These are phyloP conservation scores for Geophilus truncorum DNA, from an alignment of 2,888 invertebrate genomes.

Conservation along the genomic window DNA sequence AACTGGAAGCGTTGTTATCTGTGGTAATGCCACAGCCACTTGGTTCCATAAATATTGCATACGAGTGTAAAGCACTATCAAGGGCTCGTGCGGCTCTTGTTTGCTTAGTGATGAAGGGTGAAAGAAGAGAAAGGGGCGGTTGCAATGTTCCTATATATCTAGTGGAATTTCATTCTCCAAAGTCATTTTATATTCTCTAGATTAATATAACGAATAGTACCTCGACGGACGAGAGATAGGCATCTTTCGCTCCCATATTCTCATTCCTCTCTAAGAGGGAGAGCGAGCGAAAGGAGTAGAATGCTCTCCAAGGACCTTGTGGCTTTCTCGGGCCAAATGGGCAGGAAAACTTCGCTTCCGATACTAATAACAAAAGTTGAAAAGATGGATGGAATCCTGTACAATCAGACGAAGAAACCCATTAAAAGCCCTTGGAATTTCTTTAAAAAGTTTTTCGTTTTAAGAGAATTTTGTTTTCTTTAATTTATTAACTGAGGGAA, in stretches of 20 bases:
- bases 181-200: slow-evolving; percentile 27
- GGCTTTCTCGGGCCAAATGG: slow-evolving; percentile 27
- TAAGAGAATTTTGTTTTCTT: not conserved
- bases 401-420: slow-evolving; percentile 8
- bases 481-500: not conserved
- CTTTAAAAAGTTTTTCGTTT: not conserved
- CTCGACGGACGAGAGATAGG: slow-evolving; percentile 25
- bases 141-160: slow-evolving; percentile 18
- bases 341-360: slow-evolving; percentile 27
- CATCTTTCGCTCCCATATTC: not conserved
- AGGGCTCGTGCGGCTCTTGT: slow-evolving; percentile 15
- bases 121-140: slow-evolving; percentile 27
- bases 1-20: slow-evolving; percentile 4
- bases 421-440: not conserved
- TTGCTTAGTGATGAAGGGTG: slow-evolving; percentile 27
- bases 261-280: not conserved
- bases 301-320: slow-evolving; percentile 22
- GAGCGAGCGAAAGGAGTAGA: slow-evolving; percentile 13
- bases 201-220: slow-evolving; percentile 27
- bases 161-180: slow-evolving; percentile 18
- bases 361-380: slow-evolving; percentile 25
- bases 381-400: slow-evolving; percentile 12
- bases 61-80: slow-evolving; percentile 25
- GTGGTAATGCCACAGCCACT: slow-evolving; percentile 27
- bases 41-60: slow-evolving; percentile 27